Base-by-base conservation (phyloP, 92 coral and sea anemone species). In the Zoanthus solanderi region DNA sequence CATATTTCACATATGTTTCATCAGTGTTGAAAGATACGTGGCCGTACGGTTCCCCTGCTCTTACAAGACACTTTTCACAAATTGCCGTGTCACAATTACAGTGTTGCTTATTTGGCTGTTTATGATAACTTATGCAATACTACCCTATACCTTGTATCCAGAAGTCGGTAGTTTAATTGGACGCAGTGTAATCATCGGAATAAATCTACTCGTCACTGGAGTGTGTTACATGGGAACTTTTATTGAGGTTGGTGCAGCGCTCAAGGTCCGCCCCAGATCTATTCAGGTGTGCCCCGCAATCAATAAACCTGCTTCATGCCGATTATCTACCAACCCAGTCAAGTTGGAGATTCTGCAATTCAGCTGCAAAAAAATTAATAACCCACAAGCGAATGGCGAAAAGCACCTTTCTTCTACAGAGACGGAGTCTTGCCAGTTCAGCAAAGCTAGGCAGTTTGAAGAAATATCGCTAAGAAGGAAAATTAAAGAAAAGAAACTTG, bases 1-100 rank as follows among this genome's bases (percentile, higher is more conserved):
- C 8, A 61, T 76, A 0, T 28, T 10, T 48, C 80, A 76, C 17
- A 28, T 17, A 4, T 76, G 61, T 9, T 52, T 76, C 14, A 50
- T 76, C 66, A 76, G 81, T 14, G 44, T 76, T 76, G 81, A 76
- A 1, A 76, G 81, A 23, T 76, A 23, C 28, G 63, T 76, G 4
- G 81, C 81, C 7, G 81, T 76, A 9, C 28, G 81, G 57, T 23
- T 52, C 65, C 81, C 81, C 12, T 4, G 0, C 61, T 53, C 37
- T 37, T 76, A 23, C 81, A 76, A 28, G 42, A 6, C 0, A 34
- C 34, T 52, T 5, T 8, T 76, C 14, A 48, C 61, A 28, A 76
- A 10, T 11, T 16, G 81, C 44, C 60, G 81, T 6, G 66, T 45
- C 1, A 2, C 11, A 0, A 1, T 48, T 61, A 4, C 8, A 7